These are phyloP conservation scores for Auanema sp. DNA, from an alignment of 2,888 invertebrate genomes.

Conservation along the genomic window DNA sequence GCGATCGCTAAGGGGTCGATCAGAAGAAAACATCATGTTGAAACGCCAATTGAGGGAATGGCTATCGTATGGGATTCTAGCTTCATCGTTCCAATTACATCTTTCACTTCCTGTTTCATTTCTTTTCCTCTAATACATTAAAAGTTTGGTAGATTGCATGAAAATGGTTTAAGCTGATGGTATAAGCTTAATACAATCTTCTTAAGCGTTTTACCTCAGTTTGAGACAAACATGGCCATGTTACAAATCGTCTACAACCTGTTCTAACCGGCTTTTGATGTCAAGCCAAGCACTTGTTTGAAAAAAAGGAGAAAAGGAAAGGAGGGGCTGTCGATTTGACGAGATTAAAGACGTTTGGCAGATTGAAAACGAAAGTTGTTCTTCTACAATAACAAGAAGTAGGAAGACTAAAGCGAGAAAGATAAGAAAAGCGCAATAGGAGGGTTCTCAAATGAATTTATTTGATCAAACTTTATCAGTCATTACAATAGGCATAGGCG, in stretches of 20 bases:
- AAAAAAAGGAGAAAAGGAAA: not conserved
- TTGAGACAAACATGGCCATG: not conserved
- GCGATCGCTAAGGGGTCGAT: too few relatives aligned
- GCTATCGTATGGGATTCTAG: slow-evolving; percentile 11
- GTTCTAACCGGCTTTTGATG: too few relatives aligned
- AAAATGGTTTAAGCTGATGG: not conserved
- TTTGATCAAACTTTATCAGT: too few relatives aligned
- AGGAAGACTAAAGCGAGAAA: slow-evolving; percentile 2
- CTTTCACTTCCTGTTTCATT: slow-evolving; percentile 16
- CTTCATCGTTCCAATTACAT: slow-evolving; percentile 1
- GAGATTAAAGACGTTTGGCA: too few relatives aligned
- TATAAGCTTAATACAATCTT: not conserved
- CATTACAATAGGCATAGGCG: not conserved
- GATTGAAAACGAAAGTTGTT: too few relatives aligned
- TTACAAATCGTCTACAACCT: too few relatives aligned
- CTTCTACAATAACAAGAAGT: not conserved
- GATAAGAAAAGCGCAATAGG: not conserved
- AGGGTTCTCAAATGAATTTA: not conserved
- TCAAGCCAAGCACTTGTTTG: too few relatives aligned
- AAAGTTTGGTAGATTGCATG: not conserved
- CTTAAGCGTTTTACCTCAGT: slow-evolving; percentile 6
- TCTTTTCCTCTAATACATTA: not conserved
- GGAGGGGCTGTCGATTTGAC: slow-evolving; percentile 2
- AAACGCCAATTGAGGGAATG: not conserved
- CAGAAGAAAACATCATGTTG: too few relatives aligned